These are phyloP conservation scores for Chaetura pelagica DNA, from an alignment of 2,113 vertebrate genomes.

Conservation along the genomic window DNA sequence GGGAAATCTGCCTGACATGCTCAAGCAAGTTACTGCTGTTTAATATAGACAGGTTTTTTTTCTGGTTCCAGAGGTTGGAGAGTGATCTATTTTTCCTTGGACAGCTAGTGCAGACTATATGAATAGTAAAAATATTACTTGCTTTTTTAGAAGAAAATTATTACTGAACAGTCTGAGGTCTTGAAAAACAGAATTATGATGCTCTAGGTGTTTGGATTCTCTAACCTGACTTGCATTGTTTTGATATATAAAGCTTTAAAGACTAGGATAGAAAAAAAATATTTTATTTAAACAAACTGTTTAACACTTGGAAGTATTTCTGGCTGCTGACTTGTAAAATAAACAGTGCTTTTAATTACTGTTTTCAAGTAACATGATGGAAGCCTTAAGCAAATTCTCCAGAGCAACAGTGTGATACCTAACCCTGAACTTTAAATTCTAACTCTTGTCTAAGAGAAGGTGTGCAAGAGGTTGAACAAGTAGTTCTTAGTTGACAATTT, in stretches of 20 bases:
- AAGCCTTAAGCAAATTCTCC: not conserved
- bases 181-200: not conserved
- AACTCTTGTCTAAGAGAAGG: not conserved
- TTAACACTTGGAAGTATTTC: not conserved
- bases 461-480: not conserved
- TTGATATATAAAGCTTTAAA: not conserved
- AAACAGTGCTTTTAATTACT: not conserved
- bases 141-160: not conserved
- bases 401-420: not conserved
- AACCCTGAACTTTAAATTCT: not conserved
- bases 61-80: not conserved
- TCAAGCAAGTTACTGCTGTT: not conserved
- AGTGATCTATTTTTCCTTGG: not conserved
- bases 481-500: not conserved
- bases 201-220: not conserved
- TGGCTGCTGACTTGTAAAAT: not conserved
- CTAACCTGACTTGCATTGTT: not conserved
- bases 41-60: not conserved
- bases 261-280: not conserved
- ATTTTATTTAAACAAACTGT: not conserved
- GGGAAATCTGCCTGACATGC: not conserved
- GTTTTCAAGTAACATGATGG: not conserved
- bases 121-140: not conserved
- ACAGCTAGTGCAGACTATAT: not conserved
- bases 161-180: not conserved